A percentile compares a stretch with the other conserved stretches of the same genome.
Conservation (phyloP, 1,140 invertebrate species). For the Drosophila bocqueti region DNA sequence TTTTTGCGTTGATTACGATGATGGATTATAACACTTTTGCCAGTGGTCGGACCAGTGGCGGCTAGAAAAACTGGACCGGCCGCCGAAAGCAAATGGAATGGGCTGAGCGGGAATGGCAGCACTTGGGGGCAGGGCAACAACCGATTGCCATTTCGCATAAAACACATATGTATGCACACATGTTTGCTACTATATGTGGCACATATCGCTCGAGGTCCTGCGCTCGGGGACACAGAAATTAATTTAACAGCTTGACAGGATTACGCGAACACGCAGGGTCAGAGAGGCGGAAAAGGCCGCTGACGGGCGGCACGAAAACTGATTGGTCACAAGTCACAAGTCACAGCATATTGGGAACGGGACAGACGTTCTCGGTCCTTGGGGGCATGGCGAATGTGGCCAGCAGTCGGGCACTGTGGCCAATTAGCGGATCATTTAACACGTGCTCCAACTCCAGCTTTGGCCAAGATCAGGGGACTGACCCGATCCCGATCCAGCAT, state of each 20-base stretch:
- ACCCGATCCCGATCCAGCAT: slow-evolving; percentile 6
- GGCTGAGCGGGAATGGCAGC: slow-evolving; percentile 26
- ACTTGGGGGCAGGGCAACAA: slow-evolving; percentile 45
- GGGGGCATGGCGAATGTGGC: slow-evolving; percentile 38
- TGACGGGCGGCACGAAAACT: slow-evolving; percentile 54
- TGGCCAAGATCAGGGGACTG: slow-evolving; percentile 17
- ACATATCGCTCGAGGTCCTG: slow-evolving; percentile 41
- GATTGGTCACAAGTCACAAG: slow-evolving; percentile 72
- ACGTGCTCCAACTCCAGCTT: slow-evolving; percentile 21
- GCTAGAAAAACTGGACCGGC: slow-evolving; percentile 48
- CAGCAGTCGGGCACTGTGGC: slow-evolving; percentile 22
- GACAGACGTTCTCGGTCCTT: slow-evolving; percentile 11
- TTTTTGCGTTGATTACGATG: slow-evolving; percentile 77
- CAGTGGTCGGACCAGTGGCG: slow-evolving; percentile 41
- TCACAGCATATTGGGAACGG: slow-evolving; percentile 47
- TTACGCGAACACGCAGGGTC: slow-evolving; percentile 53
- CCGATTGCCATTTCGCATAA: slow-evolving; percentile 34
- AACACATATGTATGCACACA: background rate
- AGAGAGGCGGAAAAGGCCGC: slow-evolving; percentile 30
- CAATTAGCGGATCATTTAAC: slow-evolving; percentile 57
- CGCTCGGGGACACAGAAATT: slow-evolving; percentile 64
- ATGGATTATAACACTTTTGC: slow-evolving; percentile 81
- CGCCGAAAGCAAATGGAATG: slow-evolving; percentile 36
- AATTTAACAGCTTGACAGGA: slow-evolving; percentile 83
- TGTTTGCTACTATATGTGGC: background rate